A percentile compares a stretch with the other conserved stretches of the same genome.
Evolutionary conservation across 2,888 invertebrate genomes (phyloP).

Genomic region (Drymonia ruficornis): DNA sequence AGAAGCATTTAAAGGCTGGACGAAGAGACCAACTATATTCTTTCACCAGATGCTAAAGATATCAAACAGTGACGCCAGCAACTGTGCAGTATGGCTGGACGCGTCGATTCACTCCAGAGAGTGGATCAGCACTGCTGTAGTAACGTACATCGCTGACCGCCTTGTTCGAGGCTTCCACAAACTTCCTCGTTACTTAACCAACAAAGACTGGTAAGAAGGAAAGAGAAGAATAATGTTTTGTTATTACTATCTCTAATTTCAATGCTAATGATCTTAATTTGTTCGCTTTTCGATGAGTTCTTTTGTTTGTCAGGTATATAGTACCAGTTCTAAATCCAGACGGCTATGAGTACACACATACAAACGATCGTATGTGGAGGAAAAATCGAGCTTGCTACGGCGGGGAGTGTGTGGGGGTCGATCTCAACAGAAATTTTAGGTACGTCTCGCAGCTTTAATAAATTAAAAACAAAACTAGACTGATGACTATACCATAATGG

Average conservation of each 20-base stretch:
- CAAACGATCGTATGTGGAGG: constrained; percentile 92
- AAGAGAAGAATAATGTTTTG: background rate
- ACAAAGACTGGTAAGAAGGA: constrained; percentile 89
- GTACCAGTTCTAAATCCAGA: constrained; percentile 93
- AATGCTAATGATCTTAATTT: too few species aligned
- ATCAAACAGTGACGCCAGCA: constrained; percentile 88
- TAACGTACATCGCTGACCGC: constrained; percentile 90
- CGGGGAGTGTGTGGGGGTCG: constrained; percentile 89
- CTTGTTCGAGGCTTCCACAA: constrained; percentile 88
- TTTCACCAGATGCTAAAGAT: constrained; percentile 84
- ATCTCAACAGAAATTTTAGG: constrained; percentile 95
- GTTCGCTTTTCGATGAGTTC: background rate
- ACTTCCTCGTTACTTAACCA: constrained; percentile 87
- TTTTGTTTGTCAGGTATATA: constrained; percentile 82
- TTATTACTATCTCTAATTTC: too few species aligned
- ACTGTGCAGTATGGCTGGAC: constrained; percentile 89
- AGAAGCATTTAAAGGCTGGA: constrained; percentile 88
- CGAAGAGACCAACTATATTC: too few species aligned
- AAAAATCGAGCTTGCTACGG: constrained; percentile 87
- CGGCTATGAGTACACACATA: constrained; percentile 95
- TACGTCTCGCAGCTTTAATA: constrained; percentile 22
- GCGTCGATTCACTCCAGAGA: constrained; percentile 95
- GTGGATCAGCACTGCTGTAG: constrained; percentile 93
- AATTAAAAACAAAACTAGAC: too few species aligned
- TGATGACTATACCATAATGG: too few species aligned